Evolutionary conservation across 2,113 vertebrate species (phyloP).

Genomic region (Limanda limanda): DNA sequence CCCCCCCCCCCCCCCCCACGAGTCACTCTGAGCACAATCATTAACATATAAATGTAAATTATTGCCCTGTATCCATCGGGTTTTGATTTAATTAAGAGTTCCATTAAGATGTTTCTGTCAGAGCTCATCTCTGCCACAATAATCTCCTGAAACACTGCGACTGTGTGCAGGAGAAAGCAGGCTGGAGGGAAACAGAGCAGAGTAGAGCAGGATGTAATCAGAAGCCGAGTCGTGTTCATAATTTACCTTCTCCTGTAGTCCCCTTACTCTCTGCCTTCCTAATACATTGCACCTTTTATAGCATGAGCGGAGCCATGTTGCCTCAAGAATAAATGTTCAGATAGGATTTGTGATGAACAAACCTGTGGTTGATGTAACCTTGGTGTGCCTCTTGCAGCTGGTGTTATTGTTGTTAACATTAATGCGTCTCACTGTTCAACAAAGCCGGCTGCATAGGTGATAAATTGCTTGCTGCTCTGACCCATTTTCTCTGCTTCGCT

Average conservation of each 20-base stretch:
- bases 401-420: slow-evolving; percentile 18
- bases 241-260: background rate
- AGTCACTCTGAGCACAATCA: background rate
- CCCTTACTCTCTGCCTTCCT: background rate
- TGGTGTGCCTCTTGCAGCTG: slow-evolving; percentile 1
- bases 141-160: slow-evolving; percentile 3
- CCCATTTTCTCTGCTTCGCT: slow-evolving; percentile 1
- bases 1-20: no score
- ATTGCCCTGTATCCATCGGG: background rate
- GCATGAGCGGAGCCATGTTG: background rate
- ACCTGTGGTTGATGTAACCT: slow-evolving; percentile 1
- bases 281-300: slow-evolving; percentile 16
- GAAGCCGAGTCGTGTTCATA: no score
- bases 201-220: background rate
- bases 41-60: background rate
- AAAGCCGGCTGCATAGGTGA: slow-evolving; percentile 12
- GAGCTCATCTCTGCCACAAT: background rate
- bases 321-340: background rate
- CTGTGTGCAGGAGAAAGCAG: background rate
- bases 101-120: background rate
- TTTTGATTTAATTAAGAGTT: slow-evolving; percentile 19
- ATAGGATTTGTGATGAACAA: background rate
- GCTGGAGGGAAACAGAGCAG: background rate
- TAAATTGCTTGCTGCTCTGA: background rate
- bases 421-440: background rate